Evolutionary conservation across 2,113 vertebrate species (phyloP).

Genomic region (Gopherus flavomarginatus): DNA sequence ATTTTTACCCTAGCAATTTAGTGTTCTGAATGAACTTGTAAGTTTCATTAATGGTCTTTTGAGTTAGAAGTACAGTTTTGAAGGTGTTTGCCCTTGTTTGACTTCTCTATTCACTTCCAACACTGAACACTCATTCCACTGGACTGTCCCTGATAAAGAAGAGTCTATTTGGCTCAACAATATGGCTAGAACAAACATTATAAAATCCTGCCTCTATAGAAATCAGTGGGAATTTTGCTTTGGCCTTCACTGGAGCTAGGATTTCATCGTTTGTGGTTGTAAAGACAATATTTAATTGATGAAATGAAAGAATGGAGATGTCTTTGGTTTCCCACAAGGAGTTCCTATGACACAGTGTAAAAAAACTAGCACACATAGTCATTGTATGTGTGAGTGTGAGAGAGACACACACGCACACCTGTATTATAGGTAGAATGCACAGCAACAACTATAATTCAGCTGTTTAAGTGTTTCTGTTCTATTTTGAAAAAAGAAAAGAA

Average conservation of each 20-base stretch:
- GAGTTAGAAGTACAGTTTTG: neutral
- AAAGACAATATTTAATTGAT: neutral
- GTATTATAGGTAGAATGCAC: neutral
- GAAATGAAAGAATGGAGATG: neutral
- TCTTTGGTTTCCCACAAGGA: neutral
- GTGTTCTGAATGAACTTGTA: neutral
- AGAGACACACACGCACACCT: too few relatives aligned
- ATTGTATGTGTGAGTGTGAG: neutral
- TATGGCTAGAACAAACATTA: neutral
- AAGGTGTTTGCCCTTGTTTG: neutral
- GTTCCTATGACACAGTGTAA: neutral
- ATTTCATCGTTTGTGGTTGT: neutral
- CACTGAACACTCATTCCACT: neutral
- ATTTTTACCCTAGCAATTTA: neutral
- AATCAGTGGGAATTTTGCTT: neutral
- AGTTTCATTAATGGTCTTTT: neutral
- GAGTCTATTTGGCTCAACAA: neutral
- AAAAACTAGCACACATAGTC: neutral
- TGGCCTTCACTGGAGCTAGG: neutral
- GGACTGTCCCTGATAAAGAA: neutral
- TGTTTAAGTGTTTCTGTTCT: neutral
- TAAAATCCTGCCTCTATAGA: neutral
- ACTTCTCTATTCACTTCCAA: neutral
- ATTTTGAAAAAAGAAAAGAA: neutral
- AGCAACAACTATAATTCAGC: neutral